Conservation (phyloP, 2,113 vertebrate species). For the Xyrauchen texanus region DNA sequence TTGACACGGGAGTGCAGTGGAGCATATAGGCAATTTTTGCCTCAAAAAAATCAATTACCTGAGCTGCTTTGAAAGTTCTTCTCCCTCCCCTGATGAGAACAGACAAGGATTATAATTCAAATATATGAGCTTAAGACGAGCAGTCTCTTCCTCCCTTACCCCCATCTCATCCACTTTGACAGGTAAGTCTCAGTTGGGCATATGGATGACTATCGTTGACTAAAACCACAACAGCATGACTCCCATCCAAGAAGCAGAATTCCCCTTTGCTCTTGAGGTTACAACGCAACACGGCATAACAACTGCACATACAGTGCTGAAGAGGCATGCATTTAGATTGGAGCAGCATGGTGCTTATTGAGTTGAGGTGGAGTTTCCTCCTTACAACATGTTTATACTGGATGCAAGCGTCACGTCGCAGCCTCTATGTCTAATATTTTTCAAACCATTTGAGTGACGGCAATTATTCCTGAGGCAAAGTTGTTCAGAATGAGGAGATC, state of each 20-base stretch:
- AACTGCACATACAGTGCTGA: not conserved
- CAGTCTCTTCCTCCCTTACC: constrained; percentile 30
- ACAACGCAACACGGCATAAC: constrained; percentile 16
- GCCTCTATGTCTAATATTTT: too few species aligned
- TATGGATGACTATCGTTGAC: constrained; percentile 17
- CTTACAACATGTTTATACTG: too few species aligned
- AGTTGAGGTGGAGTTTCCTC: not conserved
- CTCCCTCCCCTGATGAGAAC: constrained; percentile 25
- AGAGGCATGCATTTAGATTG: not conserved
- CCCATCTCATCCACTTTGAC: constrained; percentile 19
- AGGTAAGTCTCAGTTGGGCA: constrained; percentile 31
- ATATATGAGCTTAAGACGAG: constrained; percentile 48
- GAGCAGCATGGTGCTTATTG: constrained; percentile 2
- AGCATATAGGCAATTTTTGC: constrained; percentile 25
- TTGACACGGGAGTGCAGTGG: not conserved
- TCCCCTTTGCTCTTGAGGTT: not conserved
- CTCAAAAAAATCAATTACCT: constrained; percentile 55
- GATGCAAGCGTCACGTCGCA: too few species aligned
- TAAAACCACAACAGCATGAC: constrained; percentile 4
- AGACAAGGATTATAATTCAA: constrained; percentile 49
- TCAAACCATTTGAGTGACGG: too few species aligned
- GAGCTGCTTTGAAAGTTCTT: constrained; percentile 28
- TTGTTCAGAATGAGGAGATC: too few species aligned
- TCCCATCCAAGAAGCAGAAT: too few species aligned
- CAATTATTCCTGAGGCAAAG: too few species aligned